phyloP scores from a whole-genome alignment of 2,113 vertebrate genomes.

The Mustelus asterias region DNA sequence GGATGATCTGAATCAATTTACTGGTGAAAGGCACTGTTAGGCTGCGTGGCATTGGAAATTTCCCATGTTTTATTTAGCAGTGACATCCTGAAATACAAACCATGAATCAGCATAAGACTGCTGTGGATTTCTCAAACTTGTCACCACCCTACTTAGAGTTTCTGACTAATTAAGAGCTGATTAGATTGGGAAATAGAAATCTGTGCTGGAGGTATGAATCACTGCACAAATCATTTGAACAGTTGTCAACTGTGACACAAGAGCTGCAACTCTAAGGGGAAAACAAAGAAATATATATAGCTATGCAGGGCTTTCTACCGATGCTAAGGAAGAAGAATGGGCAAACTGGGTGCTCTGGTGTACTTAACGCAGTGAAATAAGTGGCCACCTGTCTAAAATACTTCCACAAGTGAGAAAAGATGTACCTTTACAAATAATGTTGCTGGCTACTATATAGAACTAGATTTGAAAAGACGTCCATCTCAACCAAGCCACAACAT shows the following conservation, averaged over 20 bases:
- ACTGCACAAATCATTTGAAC: not conserved
- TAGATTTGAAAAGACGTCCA: not conserved
- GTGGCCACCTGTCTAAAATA: conserved; percentile 35
- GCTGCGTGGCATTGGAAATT: not conserved
- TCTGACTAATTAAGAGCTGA: conserved; percentile 31
- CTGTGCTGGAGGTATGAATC: not conserved
- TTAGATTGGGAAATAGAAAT: conserved; percentile 27
- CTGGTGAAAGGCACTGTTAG: conserved; percentile 2
- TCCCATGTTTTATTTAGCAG: conserved; percentile 32
- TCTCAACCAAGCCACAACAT: not conserved
- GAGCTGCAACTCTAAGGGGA: not conserved
- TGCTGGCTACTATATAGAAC: not conserved
- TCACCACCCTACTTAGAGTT: not conserved
- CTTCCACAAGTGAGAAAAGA: conserved; percentile 24
- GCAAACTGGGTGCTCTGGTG: not conserved
- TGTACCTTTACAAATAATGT: conserved; percentile 28
- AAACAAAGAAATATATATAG: conserved; percentile 27
- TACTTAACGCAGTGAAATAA: conserved; percentile 14
- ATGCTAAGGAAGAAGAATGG: conserved; percentile 25
- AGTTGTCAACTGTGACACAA: conserved; percentile 20
- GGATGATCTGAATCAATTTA: conserved; percentile 35
- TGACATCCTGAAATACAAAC: conserved; percentile 13
- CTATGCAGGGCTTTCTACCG: conserved; percentile 5
- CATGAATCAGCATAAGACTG: conserved; percentile 9
- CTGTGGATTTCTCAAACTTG: not conserved